These are phyloP conservation scores for Schizothorax lantsangensis DNA, from an alignment of 2,797 vertebrate genomes.

Conservation along the genomic window DNA sequence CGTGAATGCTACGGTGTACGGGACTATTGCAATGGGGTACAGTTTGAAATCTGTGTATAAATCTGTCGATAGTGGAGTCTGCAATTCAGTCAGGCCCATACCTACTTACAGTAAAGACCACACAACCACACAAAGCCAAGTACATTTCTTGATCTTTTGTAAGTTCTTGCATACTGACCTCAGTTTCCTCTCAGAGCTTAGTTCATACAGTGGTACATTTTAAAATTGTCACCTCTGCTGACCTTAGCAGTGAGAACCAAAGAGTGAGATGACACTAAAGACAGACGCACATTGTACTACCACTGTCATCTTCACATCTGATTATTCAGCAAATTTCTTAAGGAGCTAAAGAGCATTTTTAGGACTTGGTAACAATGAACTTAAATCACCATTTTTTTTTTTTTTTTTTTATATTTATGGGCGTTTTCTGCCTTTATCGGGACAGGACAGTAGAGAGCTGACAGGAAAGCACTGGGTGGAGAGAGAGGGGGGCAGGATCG, in stretches of 20 bases:
- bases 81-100: background rate
- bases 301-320: background rate
- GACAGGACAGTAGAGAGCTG: too few relatives aligned
- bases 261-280: background rate
- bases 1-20: too few relatives aligned
- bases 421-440: too few relatives aligned
- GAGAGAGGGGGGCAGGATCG: too few relatives aligned
- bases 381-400: background rate
- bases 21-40: background rate
- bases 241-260: background rate
- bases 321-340: background rate
- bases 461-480: too few relatives aligned
- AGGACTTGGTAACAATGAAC: too few relatives aligned
- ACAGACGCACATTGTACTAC: background rate
- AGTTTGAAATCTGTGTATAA: background rate
- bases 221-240: background rate
- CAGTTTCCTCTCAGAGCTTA: background rate
- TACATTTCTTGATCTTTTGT: background rate
- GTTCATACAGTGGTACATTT: background rate
- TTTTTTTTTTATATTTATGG: too few relatives aligned
- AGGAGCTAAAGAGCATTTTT: background rate
- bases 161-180: background rate
- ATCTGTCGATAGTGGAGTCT: background rate
- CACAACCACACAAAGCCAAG: constrained; percentile 5
- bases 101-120: constrained; percentile 1